phyloP scores from a whole-genome alignment of 2,888 invertebrate species.

The Lycocerus yunnanus region DNA sequence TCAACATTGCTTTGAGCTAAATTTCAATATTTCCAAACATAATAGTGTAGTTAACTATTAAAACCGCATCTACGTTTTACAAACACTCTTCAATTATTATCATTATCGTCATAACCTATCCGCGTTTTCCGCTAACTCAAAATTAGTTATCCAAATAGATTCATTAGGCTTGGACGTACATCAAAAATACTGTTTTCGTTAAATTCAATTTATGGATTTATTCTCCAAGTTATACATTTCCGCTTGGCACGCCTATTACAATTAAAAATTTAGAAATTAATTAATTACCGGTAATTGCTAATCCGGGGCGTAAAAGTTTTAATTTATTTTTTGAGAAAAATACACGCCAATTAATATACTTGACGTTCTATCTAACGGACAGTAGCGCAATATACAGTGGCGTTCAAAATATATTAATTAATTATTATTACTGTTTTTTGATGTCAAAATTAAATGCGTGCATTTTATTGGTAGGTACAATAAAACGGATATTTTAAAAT shows the following conservation, averaged over 20 bases:
- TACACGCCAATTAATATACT: background rate
- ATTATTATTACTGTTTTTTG: too few species aligned
- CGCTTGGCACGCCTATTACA: background rate
- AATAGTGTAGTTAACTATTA: conserved; percentile 16
- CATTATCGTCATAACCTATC: background rate
- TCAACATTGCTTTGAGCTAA: conserved; percentile 43
- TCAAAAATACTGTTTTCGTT: background rate
- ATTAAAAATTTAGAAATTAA: background rate
- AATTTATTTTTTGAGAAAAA: background rate
- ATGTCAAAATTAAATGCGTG: too few species aligned
- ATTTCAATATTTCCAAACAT: conserved; percentile 33
- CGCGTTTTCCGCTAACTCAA: background rate
- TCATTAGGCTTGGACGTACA: background rate
- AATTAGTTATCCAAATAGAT: background rate
- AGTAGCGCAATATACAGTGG: background rate
- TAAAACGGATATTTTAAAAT: background rate
- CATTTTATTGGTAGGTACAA: background rate
- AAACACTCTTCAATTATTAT: background rate
- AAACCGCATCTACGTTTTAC: background rate
- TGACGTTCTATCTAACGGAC: background rate
- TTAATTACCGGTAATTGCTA: background rate
- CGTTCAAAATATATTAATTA: background rate
- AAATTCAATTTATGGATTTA: background rate
- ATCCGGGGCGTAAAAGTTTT: background rate
- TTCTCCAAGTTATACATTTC: background rate